Base-by-base conservation (phyloP, 2,797 vertebrate species). In the Microcaecilia unicolor region DNA sequence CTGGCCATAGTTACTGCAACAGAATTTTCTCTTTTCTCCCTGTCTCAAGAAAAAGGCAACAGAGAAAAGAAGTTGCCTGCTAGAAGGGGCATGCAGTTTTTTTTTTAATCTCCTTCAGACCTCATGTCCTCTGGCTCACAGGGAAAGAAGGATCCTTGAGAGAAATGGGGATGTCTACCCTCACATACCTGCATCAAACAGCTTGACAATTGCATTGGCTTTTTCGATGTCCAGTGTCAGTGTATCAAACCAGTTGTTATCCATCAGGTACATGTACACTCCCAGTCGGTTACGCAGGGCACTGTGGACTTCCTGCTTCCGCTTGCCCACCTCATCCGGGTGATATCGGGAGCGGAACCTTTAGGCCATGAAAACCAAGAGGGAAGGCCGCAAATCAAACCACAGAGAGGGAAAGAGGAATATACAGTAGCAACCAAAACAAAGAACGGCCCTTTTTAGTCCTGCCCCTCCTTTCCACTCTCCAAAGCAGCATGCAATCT, bases 331-430 rank as follows among this genome's bases (percentile, higher is more conserved):
- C 61, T 94, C 91, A 12, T 94, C 92, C 2, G 92, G 92, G 53
- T 96, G 92, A 51, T 96, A 96, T 60, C 90, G 94, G 25, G 89
- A 89, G 23, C 88, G 86, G 66, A 96, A 96, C 91, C 92, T 77
- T 34, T 9, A 30, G 10, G 5, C 4, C 6, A 15, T 18, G 15
- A 9, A n/a, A 6, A 13, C 15, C 6, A 3, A 22, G 8, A 13
- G 7, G 21, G 28, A 19, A 15, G 14, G 19, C 6, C 29, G 11
- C 9, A n/a, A n/a, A n/a, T n/a, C 33, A 10, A 33, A 6, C 13
- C 10, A 34, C 29, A 24, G 14, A 36, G 10, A 31, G 15, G 32
- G 28, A 12, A 4, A 41, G 10, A 45, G 1, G n/a, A 1, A 6
- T 12, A 22, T 16, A 15, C 32, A 25, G 4, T 7, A 18, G 3